phyloP scores from a whole-genome alignment of 2,797 vertebrate genomes.

The Lithobates sylvaticus region DNA sequence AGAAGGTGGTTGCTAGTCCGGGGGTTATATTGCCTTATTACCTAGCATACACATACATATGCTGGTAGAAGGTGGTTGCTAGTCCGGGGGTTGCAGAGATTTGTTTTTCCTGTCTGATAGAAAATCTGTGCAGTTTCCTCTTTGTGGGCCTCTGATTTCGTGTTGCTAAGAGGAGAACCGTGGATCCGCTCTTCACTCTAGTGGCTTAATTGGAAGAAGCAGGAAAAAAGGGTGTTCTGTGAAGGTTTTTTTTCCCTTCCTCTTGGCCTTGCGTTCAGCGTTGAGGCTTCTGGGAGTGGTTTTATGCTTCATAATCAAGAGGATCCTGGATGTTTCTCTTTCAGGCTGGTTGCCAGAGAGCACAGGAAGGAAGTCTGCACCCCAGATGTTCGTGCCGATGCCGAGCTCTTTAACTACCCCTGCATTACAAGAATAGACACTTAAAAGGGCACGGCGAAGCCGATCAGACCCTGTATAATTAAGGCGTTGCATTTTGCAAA shows the following conservation, averaged over 20 bases:
- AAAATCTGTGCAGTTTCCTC: background rate
- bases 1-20: too few species aligned
- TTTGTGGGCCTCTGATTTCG: conserved; percentile 38
- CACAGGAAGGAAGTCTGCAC: conserved; percentile 57
- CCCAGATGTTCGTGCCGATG: conserved; percentile 53
- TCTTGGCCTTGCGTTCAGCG: conserved; percentile 36
- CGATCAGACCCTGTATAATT: background rate
- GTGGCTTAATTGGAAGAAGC: conserved; percentile 37
- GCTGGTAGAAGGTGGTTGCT: too few species aligned
- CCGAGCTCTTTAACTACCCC: conserved; percentile 10
- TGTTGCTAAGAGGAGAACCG: conserved; percentile 19
- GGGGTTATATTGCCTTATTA: background rate
- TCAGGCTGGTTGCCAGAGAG: conserved; percentile 41
- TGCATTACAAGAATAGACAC: conserved; percentile 3
- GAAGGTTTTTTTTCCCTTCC: background rate
- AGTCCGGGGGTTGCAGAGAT: background rate
- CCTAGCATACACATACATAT: too few species aligned
- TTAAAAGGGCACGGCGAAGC: conserved; percentile 2
- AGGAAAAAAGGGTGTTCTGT: conserved; percentile 28
- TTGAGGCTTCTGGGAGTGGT: conserved; percentile 48
- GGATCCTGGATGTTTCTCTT: conserved; percentile 52
- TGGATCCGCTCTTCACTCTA: conserved; percentile 30
- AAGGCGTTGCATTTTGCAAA: background rate
- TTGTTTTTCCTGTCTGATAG: conserved; percentile 17
- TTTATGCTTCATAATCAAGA: conserved; percentile 51